Base-by-base conservation (phyloP, 2,888 invertebrate species). In the Germaria angustata region DNA sequence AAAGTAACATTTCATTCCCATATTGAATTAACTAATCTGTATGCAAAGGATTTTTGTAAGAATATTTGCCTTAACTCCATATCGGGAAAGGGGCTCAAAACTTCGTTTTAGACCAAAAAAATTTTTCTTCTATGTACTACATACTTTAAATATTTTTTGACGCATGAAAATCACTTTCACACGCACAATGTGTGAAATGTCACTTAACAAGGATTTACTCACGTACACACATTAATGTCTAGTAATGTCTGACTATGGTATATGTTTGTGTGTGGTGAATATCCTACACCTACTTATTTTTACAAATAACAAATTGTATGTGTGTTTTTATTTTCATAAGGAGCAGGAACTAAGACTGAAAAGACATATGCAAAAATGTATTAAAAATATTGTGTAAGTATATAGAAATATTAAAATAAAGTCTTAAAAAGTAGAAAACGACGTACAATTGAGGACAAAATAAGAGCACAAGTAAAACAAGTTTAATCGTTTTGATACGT, bases 111-210 rank as follows among this genome's bases (percentile, higher is more conserved):
- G 2, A 4, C n/a, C 39, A n/a, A 13, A 15, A 0, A 15, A 17
- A 24, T 7, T 6, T 28, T 36, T 28, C 22, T 36, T 17, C 6
- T 24, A 39, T 24, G 41, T 55, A 15, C 28, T 15, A 9, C 44
- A 34, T 66, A 3, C 57, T 55, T 17, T 51, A 11, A 41, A 32
- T 11, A 15, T 44, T 59, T 59, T 46, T 28, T 69, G 59, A 36
- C 59, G n/a, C n/a, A 75, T 66, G 53, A 82, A 82, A 75, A 82
- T 82, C 71, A 71, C 53, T 76, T 79, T 71, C 44, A 71, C 75
- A 82, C 65, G 71, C 79, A 79, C 65, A 71, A 71, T 79, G 75
- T 82, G 75, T 75, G 66, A 82, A 82, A 79, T 79, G 79, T 79
- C 82, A 76, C 75, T 82, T 76, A 79, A 66, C 75, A 71, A 61